Conservation (phyloP, 2,797 vertebrate genomes). For the Pagetopsis macropterus region DNA sequence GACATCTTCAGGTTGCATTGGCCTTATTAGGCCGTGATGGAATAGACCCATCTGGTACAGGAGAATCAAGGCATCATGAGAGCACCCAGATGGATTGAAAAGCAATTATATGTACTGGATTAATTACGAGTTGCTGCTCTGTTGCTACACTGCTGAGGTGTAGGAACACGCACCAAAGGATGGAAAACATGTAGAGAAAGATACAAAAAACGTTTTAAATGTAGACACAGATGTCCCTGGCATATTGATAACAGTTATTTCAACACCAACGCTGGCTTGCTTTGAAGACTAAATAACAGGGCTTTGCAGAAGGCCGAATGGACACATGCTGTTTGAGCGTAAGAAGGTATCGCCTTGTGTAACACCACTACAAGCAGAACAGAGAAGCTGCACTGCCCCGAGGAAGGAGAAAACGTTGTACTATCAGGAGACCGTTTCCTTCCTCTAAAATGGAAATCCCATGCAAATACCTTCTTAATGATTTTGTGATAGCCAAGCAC, state of each 20-base stretch:
- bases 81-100: slow-evolving; percentile 66
- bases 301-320: slow-evolving; percentile 40
- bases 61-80: slow-evolving; percentile 43
- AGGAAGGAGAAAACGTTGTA: slow-evolving; percentile 24
- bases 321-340: slow-evolving; percentile 50
- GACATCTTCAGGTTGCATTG: slow-evolving; percentile 52
- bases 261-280: slow-evolving; percentile 40
- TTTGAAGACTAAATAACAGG: slow-evolving; percentile 73
- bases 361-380: slow-evolving; percentile 16
- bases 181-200: slow-evolving; percentile 14
- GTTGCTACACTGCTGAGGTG: slow-evolving; percentile 28
- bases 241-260: slow-evolving; percentile 73
- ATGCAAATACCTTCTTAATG: neutral
- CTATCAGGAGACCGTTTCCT: slow-evolving; percentile 19
- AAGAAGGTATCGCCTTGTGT: slow-evolving; percentile 27
- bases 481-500: slow-evolving; percentile 7
- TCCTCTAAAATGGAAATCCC: slow-evolving; percentile 52
- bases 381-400: slow-evolving; percentile 10
- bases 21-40: slow-evolving; percentile 64
- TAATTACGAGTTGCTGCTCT: slow-evolving; percentile 67
- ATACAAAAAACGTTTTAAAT: slow-evolving; percentile 21
- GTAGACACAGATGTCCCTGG: slow-evolving; percentile 64
- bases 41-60: slow-evolving; percentile 66
- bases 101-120: slow-evolving; percentile 70
- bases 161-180: slow-evolving; percentile 21